Percentiles rank a stretch among this genome's conserved stretches.
These are phyloP conservation scores for Phyllopteryx taeniolatus DNA, from an alignment of 2,113 vertebrate species.

Conservation along the genomic window DNA sequence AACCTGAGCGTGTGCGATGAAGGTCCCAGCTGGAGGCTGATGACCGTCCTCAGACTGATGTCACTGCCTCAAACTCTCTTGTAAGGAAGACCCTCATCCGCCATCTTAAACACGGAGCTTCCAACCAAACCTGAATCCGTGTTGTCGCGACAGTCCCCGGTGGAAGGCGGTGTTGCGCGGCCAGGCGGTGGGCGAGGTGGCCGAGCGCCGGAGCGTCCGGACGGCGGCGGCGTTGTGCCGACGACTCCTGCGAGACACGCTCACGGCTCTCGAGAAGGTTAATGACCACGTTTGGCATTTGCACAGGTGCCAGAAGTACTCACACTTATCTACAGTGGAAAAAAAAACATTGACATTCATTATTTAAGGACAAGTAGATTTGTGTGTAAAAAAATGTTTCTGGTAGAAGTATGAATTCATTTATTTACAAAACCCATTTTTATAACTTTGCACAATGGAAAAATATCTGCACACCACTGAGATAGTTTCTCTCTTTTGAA, in stretches of 20 bases:
- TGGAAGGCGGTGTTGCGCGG: constrained; percentile 86
- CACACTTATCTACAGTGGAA: too few species aligned
- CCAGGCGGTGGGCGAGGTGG: constrained; percentile 72
- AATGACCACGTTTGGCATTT: not conserved
- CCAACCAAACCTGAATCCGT: constrained; percentile 13
- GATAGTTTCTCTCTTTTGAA: too few species aligned
- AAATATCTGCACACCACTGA: too few species aligned
- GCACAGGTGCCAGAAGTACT: too few species aligned
- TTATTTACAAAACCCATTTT: too few species aligned
- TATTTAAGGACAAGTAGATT: too few species aligned
- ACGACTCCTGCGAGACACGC: constrained; percentile 69
- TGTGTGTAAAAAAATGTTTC: too few species aligned
- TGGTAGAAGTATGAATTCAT: too few species aligned
- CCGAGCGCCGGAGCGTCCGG: constrained; percentile 68
- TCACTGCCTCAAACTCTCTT: constrained; percentile 76
- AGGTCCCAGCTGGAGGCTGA: constrained; percentile 88
- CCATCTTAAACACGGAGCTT: not conserved
- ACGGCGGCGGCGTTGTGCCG: constrained; percentile 75
- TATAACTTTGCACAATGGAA: too few species aligned
- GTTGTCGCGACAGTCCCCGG: constrained; percentile 68
- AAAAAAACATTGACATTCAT: too few species aligned
- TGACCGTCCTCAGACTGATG: constrained; percentile 81
- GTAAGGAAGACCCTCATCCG: constrained; percentile 67
- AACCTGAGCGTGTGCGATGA: constrained; percentile 80
- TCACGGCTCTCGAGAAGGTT: constrained; percentile 75